Conservation (phyloP, 2,113 vertebrate species). For the Leptobrachium leishanense region DNA sequence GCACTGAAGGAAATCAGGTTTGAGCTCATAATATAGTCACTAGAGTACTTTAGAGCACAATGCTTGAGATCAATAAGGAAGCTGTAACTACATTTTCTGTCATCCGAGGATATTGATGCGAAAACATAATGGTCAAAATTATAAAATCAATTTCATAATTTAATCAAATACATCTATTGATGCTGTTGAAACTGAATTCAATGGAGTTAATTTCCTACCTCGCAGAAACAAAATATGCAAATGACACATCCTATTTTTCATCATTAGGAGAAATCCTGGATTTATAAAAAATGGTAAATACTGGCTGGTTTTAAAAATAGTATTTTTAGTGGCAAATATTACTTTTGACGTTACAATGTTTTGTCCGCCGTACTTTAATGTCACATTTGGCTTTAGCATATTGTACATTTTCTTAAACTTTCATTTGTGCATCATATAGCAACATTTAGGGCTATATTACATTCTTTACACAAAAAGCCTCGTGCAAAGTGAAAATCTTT, state of each 20-base stretch:
- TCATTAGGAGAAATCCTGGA: neutral
- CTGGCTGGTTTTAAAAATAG: too few species aligned
- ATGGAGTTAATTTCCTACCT: slow-evolving; percentile 80
- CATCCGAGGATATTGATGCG: slow-evolving; percentile 82
- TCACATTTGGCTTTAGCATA: too few species aligned
- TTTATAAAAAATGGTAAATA: too few species aligned
- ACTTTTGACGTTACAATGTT: too few species aligned
- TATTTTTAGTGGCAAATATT: too few species aligned
- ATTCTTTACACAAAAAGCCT: too few species aligned
- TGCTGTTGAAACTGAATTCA: slow-evolving; percentile 79
- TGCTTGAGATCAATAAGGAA: slow-evolving; percentile 90
- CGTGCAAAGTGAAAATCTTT: too few species aligned
- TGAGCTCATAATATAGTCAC: slow-evolving; percentile 96
- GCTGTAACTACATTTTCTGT: slow-evolving; percentile 91
- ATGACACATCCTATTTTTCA: neutral
- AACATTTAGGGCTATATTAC: too few species aligned
- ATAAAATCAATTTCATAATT: slow-evolving; percentile 98
- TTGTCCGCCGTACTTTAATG: too few species aligned
- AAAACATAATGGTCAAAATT: slow-evolving; percentile 83
- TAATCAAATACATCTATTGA: slow-evolving; percentile 90
- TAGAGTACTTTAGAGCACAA: slow-evolving; percentile 72
- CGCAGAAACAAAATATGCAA: slow-evolving; percentile 58
- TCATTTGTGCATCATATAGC: too few species aligned
- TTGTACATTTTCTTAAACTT: too few species aligned
- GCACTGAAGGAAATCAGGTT: slow-evolving; percentile 85